Conservation (phyloP, 2,888 invertebrate genomes). For the Lapara coniferarum region DNA sequence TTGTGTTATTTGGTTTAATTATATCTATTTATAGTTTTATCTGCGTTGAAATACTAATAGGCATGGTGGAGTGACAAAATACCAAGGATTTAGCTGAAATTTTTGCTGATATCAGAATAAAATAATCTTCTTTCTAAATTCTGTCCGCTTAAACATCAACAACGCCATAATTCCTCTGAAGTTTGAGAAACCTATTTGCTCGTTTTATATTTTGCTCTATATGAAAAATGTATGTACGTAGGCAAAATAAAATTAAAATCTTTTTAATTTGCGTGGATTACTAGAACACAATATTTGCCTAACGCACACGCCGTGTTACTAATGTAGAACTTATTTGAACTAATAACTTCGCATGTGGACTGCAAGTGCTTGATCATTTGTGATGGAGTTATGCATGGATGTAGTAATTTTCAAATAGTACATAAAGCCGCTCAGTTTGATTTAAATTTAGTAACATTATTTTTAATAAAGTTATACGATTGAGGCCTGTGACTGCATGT, state of each 20-base stretch:
- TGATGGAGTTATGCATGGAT: background rate
- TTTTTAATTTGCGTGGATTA: too few relatives aligned
- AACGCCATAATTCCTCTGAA: too few relatives aligned
- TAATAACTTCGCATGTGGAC: background rate
- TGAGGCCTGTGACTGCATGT: background rate
- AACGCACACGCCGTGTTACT: background rate
- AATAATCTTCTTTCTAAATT: too few relatives aligned
- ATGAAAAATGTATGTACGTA: too few relatives aligned
- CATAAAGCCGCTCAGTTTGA: background rate
- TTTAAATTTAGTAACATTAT: background rate
- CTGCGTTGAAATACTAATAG: background rate
- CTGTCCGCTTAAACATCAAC: too few relatives aligned
- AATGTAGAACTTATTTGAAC: too few relatives aligned
- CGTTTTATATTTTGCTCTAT: too few relatives aligned
- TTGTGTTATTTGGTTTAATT: slow-evolving; percentile 45
- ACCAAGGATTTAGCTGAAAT: too few relatives aligned
- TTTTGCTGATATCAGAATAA: too few relatives aligned
- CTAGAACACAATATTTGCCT: background rate
- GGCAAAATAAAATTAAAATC: too few relatives aligned
- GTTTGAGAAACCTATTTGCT: too few relatives aligned
- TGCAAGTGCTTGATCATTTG: background rate
- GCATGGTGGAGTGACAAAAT: background rate
- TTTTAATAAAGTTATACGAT: too few relatives aligned
- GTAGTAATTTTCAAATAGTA: background rate
- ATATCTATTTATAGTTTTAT: slow-evolving; percentile 12